Evolutionary conservation across 2,797 vertebrate species (phyloP).

Genomic region (Xiphorhynchus erythropygius): DNA sequence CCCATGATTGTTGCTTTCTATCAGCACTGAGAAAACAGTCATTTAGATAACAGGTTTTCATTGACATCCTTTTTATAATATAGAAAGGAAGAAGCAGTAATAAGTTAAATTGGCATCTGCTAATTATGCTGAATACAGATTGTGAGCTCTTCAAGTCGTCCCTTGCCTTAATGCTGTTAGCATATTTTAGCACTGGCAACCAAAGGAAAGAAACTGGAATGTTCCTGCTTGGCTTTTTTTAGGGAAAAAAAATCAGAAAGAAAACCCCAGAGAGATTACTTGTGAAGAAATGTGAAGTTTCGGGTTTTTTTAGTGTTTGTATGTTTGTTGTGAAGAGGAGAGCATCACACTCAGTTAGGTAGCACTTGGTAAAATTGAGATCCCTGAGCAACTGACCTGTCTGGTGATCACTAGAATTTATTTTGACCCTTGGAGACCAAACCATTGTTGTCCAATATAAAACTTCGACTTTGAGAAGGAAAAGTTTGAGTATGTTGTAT

Average conservation of each 20-base stretch:
- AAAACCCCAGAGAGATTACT: background rate
- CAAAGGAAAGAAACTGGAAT: slow-evolving; percentile 57
- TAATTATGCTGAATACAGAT: slow-evolving; percentile 73
- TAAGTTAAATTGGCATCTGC: slow-evolving; percentile 73
- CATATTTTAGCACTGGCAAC: slow-evolving; percentile 72
- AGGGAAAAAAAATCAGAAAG: background rate
- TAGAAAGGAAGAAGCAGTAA: slow-evolving; percentile 63
- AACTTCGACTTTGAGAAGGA: background rate
- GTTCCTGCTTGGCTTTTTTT: slow-evolving; percentile 21
- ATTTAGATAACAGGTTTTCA: slow-evolving; percentile 63
- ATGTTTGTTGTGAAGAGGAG: background rate
- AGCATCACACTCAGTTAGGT: background rate
- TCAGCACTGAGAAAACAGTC: slow-evolving; percentile 35
- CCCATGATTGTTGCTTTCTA: slow-evolving; percentile 45
- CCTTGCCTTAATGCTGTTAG: slow-evolving; percentile 70
- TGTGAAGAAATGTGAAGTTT: slow-evolving; percentile 26
- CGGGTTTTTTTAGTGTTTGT: background rate
- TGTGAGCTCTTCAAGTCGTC: slow-evolving; percentile 67
- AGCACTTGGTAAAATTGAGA: background rate
- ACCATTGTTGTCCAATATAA: background rate
- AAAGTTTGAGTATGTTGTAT: background rate
- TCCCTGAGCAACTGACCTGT: background rate
- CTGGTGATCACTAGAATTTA: background rate
- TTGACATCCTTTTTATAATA: slow-evolving; percentile 42
- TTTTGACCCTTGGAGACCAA: background rate